These are phyloP conservation scores for Polyploca ridens DNA, from an alignment of 2,888 invertebrate genomes.

Conservation along the genomic window DNA sequence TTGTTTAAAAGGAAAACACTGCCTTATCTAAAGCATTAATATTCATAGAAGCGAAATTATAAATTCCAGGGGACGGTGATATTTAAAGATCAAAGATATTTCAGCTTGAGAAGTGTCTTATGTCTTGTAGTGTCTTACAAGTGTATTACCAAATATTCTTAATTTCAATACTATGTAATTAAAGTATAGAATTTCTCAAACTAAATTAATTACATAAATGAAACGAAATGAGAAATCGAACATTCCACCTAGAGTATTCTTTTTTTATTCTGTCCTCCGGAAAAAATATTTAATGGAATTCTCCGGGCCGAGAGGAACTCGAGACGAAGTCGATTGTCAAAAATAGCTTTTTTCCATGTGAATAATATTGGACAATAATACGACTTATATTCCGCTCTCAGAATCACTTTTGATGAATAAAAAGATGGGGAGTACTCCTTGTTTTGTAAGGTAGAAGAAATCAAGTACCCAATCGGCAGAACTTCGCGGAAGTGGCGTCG, in stretches of 20 bases:
- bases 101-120: not conserved
- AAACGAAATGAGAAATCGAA: slow-evolving; percentile 2
- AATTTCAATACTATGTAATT: not conserved
- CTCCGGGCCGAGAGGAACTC: slow-evolving; percentile 20
- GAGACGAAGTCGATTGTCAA: slow-evolving; percentile 13
- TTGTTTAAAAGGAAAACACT: not conserved
- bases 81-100: not conserved
- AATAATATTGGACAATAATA: slow-evolving; percentile 28
- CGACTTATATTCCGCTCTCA: slow-evolving; percentile 19
- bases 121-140: not conserved
- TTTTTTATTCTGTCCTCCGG: slow-evolving; percentile 3
- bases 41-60: not conserved
- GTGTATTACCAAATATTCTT: not conserved
- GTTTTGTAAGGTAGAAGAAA: not conserved
- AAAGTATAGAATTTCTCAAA: not conserved
- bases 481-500: slow-evolving; percentile 1
- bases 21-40: not conserved
- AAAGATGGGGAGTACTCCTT: not conserved
- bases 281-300: slow-evolving; percentile 25
- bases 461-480: slow-evolving; percentile 3
- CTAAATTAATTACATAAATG: slow-evolving; percentile 3
- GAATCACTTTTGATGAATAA: slow-evolving; percentile 11
- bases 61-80: not conserved
- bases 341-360: slow-evolving; percentile 26
- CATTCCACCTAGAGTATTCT: not conserved